These are phyloP conservation scores for Monodelphis domestica DNA, from an alignment of 2,797 vertebrate genomes.

Conservation along the genomic window DNA sequence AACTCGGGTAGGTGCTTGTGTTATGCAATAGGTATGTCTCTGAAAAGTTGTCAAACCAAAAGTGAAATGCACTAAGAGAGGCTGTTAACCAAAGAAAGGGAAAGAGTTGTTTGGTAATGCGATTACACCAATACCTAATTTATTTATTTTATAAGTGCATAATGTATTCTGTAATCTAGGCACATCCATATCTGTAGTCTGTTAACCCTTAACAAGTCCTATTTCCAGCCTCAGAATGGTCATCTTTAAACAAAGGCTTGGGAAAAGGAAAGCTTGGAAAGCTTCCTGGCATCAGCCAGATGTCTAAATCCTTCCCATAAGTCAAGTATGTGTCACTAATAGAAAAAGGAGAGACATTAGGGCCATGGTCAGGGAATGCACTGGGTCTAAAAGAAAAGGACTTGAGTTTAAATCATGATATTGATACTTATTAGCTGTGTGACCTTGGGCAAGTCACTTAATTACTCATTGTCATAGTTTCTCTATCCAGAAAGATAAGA, in stretches of 20 bases:
- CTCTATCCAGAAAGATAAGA: too few relatives aligned
- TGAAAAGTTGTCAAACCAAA: background rate
- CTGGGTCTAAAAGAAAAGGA: background rate
- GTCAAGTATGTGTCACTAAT: background rate
- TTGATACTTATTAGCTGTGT: background rate
- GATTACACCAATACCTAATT: background rate
- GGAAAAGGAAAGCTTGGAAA: background rate
- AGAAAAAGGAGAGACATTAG: background rate
- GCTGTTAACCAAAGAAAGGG: background rate
- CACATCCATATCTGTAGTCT: background rate
- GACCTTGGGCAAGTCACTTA: background rate
- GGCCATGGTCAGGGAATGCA: conserved; percentile 15
- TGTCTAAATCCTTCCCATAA: background rate
- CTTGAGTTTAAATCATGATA: background rate
- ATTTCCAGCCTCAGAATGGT: conserved; percentile 3
- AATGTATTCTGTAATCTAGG: conserved; percentile 21
- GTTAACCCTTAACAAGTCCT: too few relatives aligned
- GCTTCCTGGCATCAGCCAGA: background rate
- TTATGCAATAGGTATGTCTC: background rate
- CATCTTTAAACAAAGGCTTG: conserved; percentile 27
- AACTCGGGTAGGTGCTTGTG: background rate
- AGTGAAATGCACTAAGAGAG: background rate
- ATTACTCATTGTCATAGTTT: background rate
- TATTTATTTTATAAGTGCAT: conserved; percentile 17
- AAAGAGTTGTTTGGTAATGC: background rate